Base-by-base conservation (phyloP, 30 jellyfish, hydroid and myxozoan genomes). In the Calvadosia cruxmelitensis region DNA sequence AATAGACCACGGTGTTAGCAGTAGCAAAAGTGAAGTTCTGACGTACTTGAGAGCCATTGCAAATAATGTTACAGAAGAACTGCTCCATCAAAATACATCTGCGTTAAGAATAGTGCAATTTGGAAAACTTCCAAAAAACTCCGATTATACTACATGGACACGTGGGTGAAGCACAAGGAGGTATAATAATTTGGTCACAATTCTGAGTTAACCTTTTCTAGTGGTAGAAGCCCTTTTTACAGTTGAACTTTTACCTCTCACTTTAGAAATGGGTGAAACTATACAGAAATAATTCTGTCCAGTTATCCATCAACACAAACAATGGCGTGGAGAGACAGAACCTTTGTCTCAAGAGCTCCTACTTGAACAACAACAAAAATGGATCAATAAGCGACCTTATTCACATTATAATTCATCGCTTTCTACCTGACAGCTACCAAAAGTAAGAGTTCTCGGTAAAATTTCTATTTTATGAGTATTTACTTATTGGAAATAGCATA, bases 401-500 rank as follows among this genome's bases (percentile, higher is more conserved):
- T 34, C 75, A 73, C 51, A 30, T 50, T 2, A 28, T 73, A 31
- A 52, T 73, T 16, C 62, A 25, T 5, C 84, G 63, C 49, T 73
- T 73, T 50, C 69, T 73, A 31, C 76, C 84, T 57, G 84, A 73
- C 26, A 73, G 84, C 75, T 73, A 73, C 68, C 62, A 73, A 31
- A 73, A 53, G 84, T 73, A 23, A 33, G 84, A n/a, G n/a, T n/a
- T n/a, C 42, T n/a, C n/a, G n/a, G n/a, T n/a, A n/a, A n/a, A n/a
- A n/a, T n/a, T n/a, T n/a, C n/a, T n/a, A n/a, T n/a, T n/a, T n/a
- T n/a, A n/a, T n/a, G n/a, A n/a, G n/a, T n/a, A n/a, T n/a, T n/a
- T n/a, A n/a, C n/a, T n/a, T n/a, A n/a, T n/a, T n/a, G n/a, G n/a
- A n/a, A n/a, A n/a, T n/a, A n/a, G n/a, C n/a, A n/a, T n/a, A n/a